Evolutionary conservation across 2,888 invertebrate genomes (phyloP).

Genomic region (Xestia c-nigrum): DNA sequence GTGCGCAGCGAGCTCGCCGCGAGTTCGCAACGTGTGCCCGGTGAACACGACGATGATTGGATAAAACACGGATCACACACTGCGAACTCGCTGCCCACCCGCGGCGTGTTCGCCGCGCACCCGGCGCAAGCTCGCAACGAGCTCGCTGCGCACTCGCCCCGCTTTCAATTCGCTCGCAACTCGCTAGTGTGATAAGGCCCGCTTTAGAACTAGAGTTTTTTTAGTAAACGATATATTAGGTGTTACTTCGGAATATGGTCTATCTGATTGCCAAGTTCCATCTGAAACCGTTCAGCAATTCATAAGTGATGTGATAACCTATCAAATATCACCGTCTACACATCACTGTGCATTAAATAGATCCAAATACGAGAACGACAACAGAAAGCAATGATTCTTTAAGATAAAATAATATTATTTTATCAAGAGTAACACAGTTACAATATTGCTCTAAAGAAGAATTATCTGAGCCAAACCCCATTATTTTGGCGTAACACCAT

Average conservation of each 20-base stretch:
- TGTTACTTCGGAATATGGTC: not conserved
- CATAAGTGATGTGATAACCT: not conserved
- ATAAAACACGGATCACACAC: too few relatives aligned
- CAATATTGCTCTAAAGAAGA: not conserved
- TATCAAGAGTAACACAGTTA: not conserved
- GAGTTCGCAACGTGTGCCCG: too few relatives aligned
- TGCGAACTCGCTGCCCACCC: too few relatives aligned
- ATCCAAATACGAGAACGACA: not conserved
- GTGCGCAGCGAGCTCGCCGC: too few relatives aligned
- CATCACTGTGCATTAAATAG: not conserved
- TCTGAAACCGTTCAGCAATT: not conserved
- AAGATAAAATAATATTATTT: not conserved
- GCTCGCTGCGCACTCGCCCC: too few relatives aligned
- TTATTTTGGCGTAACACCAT: slow-evolving; percentile 28
- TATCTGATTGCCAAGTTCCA: not conserved
- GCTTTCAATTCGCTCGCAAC: too few relatives aligned
- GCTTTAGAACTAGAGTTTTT: too few relatives aligned
- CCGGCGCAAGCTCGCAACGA: too few relatives aligned
- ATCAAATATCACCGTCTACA: not conserved
- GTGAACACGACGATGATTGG: too few relatives aligned
- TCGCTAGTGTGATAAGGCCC: too few relatives aligned
- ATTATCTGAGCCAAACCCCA: not conserved
- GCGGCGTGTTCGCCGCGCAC: too few relatives aligned
- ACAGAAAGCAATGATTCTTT: not conserved
- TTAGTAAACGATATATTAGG: not conserved